These are phyloP conservation scores for Chlorops oryzae DNA, from an alignment of 1,140 invertebrate species.

Conservation along the genomic window DNA sequence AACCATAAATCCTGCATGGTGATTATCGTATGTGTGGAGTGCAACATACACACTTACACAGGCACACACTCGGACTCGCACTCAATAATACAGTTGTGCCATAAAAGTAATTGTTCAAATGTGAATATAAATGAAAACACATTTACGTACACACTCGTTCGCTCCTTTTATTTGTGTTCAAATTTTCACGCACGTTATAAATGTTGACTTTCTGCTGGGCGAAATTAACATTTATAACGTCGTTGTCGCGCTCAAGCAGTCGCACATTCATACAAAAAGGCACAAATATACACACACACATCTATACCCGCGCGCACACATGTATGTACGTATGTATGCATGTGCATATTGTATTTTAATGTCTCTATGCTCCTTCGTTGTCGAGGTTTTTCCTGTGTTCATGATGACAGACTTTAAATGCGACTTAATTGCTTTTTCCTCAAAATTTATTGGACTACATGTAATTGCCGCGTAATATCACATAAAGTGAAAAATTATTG, in stretches of 20 bases:
- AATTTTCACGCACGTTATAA: slow-evolving; percentile 31
- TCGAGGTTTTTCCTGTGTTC: neutral
- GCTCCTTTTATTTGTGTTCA: neutral
- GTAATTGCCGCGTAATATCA: slow-evolving; percentile 47
- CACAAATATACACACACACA: slow-evolving; percentile 6
- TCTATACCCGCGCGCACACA: slow-evolving; percentile 13
- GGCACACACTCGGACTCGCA: neutral
- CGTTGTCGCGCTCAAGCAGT: slow-evolving; percentile 2
- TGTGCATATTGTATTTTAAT: slow-evolving; percentile 9
- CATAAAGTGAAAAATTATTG: slow-evolving; percentile 47
- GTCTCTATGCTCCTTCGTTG: slow-evolving; percentile 16
- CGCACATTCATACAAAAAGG: neutral
- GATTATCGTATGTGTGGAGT: neutral
- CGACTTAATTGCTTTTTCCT: slow-evolving; percentile 46
- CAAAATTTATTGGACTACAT: slow-evolving; percentile 46
- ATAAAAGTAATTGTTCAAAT: too few species aligned
- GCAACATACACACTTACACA: neutral
- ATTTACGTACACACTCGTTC: neutral
- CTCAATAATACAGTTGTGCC: too few species aligned
- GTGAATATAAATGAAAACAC: too few species aligned
- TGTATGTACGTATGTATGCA: slow-evolving; percentile 6
- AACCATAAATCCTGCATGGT: too few species aligned
- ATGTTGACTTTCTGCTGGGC: slow-evolving; percentile 46
- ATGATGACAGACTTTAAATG: slow-evolving; percentile 29
- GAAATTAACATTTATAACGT: slow-evolving; percentile 47